Evolutionary conservation across 30 jellyfish, hydroid and myxozoan species (phyloP).

Genomic region (Catostylus mosaicus): DNA sequence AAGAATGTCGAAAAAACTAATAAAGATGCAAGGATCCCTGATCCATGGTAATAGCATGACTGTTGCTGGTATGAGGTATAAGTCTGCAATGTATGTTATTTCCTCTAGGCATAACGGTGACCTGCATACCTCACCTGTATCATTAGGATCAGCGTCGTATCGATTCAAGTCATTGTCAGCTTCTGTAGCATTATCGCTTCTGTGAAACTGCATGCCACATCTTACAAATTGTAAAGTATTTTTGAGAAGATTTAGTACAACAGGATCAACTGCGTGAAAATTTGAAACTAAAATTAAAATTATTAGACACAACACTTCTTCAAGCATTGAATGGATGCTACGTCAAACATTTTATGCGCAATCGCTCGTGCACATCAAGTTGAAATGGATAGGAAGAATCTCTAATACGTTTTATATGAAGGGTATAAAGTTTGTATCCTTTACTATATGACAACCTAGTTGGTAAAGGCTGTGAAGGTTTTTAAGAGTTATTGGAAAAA

Average conservation of each 20-base stretch:
- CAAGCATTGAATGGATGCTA: too few species aligned
- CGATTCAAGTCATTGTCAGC: not conserved
- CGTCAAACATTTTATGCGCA: too few species aligned
- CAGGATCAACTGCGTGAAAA: conserved; percentile 39
- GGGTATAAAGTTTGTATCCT: too few species aligned
- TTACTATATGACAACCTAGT: too few species aligned
- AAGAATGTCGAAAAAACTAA: conserved; percentile 54
- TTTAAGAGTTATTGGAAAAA: too few species aligned
- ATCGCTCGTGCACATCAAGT: too few species aligned
- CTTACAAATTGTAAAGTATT: not conserved
- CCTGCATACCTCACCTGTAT: not conserved
- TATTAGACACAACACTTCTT: too few species aligned
- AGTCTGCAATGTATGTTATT: conserved; percentile 28
- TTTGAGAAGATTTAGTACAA: not conserved
- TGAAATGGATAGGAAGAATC: too few species aligned
- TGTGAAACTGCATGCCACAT: not conserved
- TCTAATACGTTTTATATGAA: too few species aligned
- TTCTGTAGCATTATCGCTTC: not conserved
- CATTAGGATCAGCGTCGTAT: not conserved
- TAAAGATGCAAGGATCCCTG: conserved; percentile 12
- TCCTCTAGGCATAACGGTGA: not conserved
- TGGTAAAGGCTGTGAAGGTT: too few species aligned
- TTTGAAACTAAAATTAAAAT: too few species aligned
- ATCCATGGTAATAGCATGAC: conserved; percentile 45
- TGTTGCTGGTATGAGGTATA: conserved; percentile 69